These are phyloP conservation scores for Esox masquinongy DNA, from an alignment of 2,797 vertebrate genomes.

Conservation along the genomic window DNA sequence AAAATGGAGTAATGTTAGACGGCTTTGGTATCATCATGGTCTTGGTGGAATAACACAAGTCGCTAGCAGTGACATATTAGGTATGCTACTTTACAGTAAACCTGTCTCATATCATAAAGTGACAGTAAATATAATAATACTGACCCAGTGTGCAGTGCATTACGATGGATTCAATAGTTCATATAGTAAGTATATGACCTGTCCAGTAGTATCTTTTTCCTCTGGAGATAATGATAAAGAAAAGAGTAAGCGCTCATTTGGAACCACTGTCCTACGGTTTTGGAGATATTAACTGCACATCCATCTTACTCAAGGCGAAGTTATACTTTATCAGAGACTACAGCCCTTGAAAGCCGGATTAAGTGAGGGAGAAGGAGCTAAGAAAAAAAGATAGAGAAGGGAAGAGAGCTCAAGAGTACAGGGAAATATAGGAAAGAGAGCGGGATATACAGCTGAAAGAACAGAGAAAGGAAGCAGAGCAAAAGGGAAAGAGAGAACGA, in stretches of 20 bases:
- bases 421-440: not conserved
- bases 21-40: not conserved
- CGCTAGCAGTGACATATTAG: not conserved
- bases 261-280: slow-evolving; percentile 34
- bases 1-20: slow-evolving; percentile 28
- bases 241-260: slow-evolving; percentile 30
- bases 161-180: not conserved
- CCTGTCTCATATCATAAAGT: not conserved
- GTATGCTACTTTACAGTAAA: not conserved
- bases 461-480: not conserved
- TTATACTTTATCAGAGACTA: slow-evolving; percentile 45
- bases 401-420: slow-evolving; percentile 1
- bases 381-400: slow-evolving; percentile 1
- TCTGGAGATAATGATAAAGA: slow-evolving; percentile 3
- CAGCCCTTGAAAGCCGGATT: slow-evolving; percentile 50
- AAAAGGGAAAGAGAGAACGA: not conserved
- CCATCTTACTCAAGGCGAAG: slow-evolving; percentile 46
- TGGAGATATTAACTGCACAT: slow-evolving; percentile 54
- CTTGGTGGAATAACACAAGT: not conserved
- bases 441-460: too few relatives aligned
- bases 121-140: not conserved
- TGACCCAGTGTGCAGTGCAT: not conserved
- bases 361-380: slow-evolving; percentile 13
- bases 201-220: slow-evolving; percentile 28
- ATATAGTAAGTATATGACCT: not conserved